Conservation (phyloP, 2,888 invertebrate species). For the Coelinius sp. region DNA sequence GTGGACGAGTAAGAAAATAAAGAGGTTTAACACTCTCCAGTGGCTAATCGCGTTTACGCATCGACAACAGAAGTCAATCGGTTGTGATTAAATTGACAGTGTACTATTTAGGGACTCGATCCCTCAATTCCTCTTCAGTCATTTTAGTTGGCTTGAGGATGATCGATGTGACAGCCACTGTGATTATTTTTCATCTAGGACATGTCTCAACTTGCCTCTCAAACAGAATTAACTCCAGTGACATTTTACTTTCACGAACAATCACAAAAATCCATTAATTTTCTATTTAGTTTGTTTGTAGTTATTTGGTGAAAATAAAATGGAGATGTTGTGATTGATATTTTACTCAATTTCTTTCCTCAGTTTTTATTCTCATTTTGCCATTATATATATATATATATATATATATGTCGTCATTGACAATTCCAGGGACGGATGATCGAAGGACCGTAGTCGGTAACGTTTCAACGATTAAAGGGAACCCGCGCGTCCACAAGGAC, state of each 20-base stretch:
- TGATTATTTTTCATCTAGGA: slow-evolving; percentile 16
- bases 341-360: background rate
- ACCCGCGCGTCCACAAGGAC: slow-evolving; percentile 7
- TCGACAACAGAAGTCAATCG: slow-evolving; percentile 23
- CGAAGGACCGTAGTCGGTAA: slow-evolving; percentile 41
- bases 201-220: background rate
- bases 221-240: background rate
- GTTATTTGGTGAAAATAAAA: background rate
- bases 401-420: slow-evolving; percentile 22
- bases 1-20: background rate
- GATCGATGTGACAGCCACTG: slow-evolving; percentile 22
- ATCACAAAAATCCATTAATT: background rate
- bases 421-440: slow-evolving; percentile 30
- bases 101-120: slow-evolving; percentile 14
- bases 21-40: background rate
- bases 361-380: background rate
- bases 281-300: background rate
- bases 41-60: slow-evolving; percentile 8
- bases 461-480: slow-evolving; percentile 24
- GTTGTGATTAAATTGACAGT: slow-evolving; percentile 21
- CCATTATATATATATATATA: too few relatives aligned
- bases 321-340: background rate
- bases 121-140: slow-evolving; percentile 5
- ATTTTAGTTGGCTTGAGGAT: background rate
- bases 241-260: background rate